Evolutionary conservation across 2,888 invertebrate species (phyloP), one percentile per base, ranked within the genome.

Genomic region (Drosophila sordidula): DNA sequence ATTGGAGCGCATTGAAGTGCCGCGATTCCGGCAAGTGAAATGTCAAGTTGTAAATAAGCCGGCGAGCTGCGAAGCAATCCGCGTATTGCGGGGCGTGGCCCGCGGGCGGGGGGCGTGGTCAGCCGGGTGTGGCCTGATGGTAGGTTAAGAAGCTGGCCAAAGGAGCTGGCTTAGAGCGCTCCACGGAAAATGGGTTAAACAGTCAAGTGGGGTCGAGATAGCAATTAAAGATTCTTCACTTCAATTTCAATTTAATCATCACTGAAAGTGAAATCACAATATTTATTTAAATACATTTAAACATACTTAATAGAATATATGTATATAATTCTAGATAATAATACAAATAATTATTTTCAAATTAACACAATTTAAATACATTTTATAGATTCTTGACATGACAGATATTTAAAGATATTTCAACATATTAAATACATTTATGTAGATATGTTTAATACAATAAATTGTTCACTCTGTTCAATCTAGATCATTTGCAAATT

Each of bases 1-100:
- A 88, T 83, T 83, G 83, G 83, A 79, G 87, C 83, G 89, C 83
- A 79, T 73, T 82, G 73, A 86, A 83, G 89, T 78, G 73, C 75
- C 76, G 86, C 80, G 78, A 80, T 66, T 76, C 79, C 57, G 61
- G 63, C 84, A 80, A 77, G 83, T 83, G 74, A 86, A 88, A 83
- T 83, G 89, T 86, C 89, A 86, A 83, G 87, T 69, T 76, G 80
- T 83, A 86, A 86, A 83, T 79, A 83, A 86, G 71, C 32, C 46
- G 36, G 25, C 49, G 44, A 54, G 34, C 34, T 16, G 1, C 18
- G 6, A 69, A 41, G 56, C 56, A 67, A 49, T 55, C 51, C 41
- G 49, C 49, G 49, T 39, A 42, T 54, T 52, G 25, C 26, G 39
- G 41, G 46, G 38, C 50, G 46, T 56, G 41, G 22, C 44, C 8